phyloP scores from a whole-genome alignment of 1,140 invertebrate species.

The Calycopis cecrops region DNA sequence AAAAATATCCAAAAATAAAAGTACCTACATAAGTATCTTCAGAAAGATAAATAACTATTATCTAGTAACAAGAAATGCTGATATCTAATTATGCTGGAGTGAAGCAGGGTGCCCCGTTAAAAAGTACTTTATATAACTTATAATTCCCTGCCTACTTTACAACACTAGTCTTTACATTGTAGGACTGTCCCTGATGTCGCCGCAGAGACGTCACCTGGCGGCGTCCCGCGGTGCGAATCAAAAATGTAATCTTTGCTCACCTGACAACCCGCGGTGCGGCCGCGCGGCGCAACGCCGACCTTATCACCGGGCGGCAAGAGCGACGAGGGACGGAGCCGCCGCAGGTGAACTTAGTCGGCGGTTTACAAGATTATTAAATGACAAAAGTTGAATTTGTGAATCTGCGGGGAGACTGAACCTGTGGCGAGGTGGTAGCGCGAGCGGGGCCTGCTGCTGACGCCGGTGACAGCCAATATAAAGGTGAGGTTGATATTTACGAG shows the following conservation, averaged over 20 bases:
- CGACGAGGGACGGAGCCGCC: background rate
- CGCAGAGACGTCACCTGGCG: slow-evolving; percentile 4
- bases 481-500: too few species aligned
- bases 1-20: too few species aligned
- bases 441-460: background rate
- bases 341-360: background rate
- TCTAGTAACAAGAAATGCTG: background rate
- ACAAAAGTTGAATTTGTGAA: slow-evolving; percentile 8
- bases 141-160: too few species aligned
- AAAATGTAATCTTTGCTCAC: slow-evolving; percentile 24
- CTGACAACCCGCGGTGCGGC: background rate
- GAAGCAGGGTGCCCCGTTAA: too few species aligned
- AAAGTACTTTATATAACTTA: too few species aligned
- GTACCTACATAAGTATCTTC: too few species aligned
- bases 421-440: background rate
- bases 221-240: slow-evolving; percentile 23
- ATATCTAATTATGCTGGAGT: too few species aligned
- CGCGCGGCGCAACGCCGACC: background rate
- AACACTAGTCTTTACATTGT: too few species aligned
- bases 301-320: background rate
- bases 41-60: too few species aligned
- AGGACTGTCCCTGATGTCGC: background rate
- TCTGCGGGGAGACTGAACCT: background rate
- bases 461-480: too few species aligned
- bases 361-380: slow-evolving; percentile 9